Base-by-base conservation (phyloP, 2,113 vertebrate species). In the Xiphophorus hellerii region DNA sequence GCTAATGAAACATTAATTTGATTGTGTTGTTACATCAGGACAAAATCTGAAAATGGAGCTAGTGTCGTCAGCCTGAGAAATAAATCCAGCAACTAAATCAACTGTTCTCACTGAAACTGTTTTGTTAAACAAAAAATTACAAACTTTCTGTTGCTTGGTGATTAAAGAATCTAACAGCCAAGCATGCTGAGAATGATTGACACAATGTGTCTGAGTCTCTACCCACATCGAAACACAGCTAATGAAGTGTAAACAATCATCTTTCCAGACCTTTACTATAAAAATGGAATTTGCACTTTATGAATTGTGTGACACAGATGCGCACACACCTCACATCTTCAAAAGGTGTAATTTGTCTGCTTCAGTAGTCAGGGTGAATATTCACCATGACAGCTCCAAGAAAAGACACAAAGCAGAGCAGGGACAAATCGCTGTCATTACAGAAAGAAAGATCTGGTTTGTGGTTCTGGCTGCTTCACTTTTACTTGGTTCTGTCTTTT, bases 261-360 rank as follows among this genome's bases (percentile, higher is more conserved):
- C 77, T 84, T 81, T 81, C 31, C 62, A 83, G 90, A 83, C 81
- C 64, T 64, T 68, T 22, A 39, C 82, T 69, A 82, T 74, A 77
- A 83, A 87, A 91, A 86, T 86, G 83, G 82, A 91, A 87, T 89
- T 86, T 91, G 77, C 88, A 88, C 90, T 76, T 86, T 78, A 86
- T 83, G 71, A 88, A 86, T 87, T 68, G 78, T 73, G 67, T 84
- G 63, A 69, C 64, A 70, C 66, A 68, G 62, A 71, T 39, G 65
- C 69, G 81, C 83, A 75, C 69, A 78, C 64, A 75, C 20, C 37
- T 84, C 71, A 44, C 78, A 83, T 75, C 66, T 83, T 78, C 83
- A 70, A 80, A 84, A 86, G 81, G 85, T 89, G 85, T 87, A 73
- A 88, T 90, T 86, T 82, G 85, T 86, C 48, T 69, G 81, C 88